Base-by-base conservation (phyloP, 2,797 vertebrate genomes). In the Pitangus sulphuratus region DNA sequence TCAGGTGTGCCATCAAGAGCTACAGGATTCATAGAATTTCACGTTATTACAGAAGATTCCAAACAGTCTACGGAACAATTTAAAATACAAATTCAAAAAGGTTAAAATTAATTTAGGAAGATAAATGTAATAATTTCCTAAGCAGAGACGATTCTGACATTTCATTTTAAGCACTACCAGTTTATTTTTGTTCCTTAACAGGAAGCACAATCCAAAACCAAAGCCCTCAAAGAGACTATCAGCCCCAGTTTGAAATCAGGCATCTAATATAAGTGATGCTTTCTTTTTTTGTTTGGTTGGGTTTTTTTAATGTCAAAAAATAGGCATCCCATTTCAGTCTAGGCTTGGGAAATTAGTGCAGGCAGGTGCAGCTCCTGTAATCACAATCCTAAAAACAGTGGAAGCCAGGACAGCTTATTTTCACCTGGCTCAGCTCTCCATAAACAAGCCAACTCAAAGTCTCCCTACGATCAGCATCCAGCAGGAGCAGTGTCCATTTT, bases 111-210 rank as follows among this genome's bases (percentile, higher is more conserved):
- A 40, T 77, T 53, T 64, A 31, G 15, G 12, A 44, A 83, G 45
- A 58, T 57, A 35, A 53, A 30, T 7, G 2, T 31, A 50, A 31
- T 66, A 12, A 85, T 70, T 74, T 76, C 20, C 53, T 61, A 65
- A 71, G 64, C 48, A 62, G n/a, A 80, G 75, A 68, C 8, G 14
- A 77, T 50, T 85, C 64, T 89, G 81, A 58, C 25, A 68, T 90
- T 93, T 93, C 14, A 9, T 74, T 77, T 89, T 61, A 83, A 88
- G 45, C 39, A 48, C 15, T 28, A 40, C 18, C 22, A 10, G 2
- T 88, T 93, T 86, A 58, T 65, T 91, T 94, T 77, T 83, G 57
- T 68, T 86, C 17, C 47, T 85, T 39, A n/a, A 22, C 35, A 93
- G 72, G 72, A 91, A 92, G 62, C 40, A 57, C 47, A 69, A 62